phyloP scores from a whole-genome alignment of 2,113 vertebrate genomes.

The Choloepus hoffmanni region DNA sequence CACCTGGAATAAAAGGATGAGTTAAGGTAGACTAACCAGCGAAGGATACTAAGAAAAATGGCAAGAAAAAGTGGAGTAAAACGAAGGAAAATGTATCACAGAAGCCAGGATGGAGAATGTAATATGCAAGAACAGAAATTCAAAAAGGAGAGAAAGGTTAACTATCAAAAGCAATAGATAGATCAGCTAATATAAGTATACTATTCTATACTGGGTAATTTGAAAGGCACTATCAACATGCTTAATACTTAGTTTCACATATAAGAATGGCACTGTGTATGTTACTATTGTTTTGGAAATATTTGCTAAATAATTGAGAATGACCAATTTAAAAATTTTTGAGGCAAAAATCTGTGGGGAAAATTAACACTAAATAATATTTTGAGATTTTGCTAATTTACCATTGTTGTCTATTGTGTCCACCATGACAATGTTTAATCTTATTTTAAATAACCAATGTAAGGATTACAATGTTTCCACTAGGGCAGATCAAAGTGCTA shows the following conservation, averaged over 20 bases:
- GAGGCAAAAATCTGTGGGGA: background rate
- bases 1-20: background rate
- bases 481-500: background rate
- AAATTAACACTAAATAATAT: background rate
- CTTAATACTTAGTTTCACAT: background rate
- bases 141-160: background rate
- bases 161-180: background rate
- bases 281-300: background rate
- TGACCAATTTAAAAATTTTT: background rate
- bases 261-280: background rate
- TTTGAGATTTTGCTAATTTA: constrained; percentile 28
- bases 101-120: background rate
- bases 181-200: background rate
- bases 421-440: background rate
- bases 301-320: background rate
- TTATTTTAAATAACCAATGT: background rate
- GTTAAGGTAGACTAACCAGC: background rate
- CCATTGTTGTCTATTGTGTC: background rate
- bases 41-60: background rate
- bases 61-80: background rate
- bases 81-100: background rate
- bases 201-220: background rate
- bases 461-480: background rate
- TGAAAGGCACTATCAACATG: background rate
- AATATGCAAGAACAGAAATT: background rate